Evolutionary conservation across 1,140 invertebrate species (phyloP), one percentile per base, ranked within the genome.

Genomic region (Drosophila grimshawi): DNA sequence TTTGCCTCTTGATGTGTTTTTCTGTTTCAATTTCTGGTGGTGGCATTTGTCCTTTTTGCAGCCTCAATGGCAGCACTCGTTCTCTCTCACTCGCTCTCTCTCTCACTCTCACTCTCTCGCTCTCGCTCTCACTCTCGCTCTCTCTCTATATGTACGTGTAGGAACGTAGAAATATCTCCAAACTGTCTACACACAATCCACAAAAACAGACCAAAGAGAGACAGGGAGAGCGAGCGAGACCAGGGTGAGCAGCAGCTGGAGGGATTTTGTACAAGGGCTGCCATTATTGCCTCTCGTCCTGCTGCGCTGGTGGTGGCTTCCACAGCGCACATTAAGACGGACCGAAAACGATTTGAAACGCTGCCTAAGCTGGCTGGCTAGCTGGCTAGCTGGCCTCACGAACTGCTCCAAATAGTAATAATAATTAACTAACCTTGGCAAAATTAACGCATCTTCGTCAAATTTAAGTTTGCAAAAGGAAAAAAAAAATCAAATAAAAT

Each of bases 381-480:
- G 37, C 56, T 65, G 64, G 62, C 53, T n/a, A 8, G 4, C 19
- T 19, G 19, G 19, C 19, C 19, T 19, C 19, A 1, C 10, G 45
- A 71, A 59, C 55, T 86, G 82, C 76, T 88, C 69, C 51, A 81
- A 79, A 68, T 73, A 65, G 62, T 45, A 72, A 19, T 19, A 43
- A 73, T 73, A 73, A 63, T 68, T 77, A 72, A 72, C 63, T 67
- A 78, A 74, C 78, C 78, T 78, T 79, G 69, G 59, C 32, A 70
- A 73, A 88, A 88, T 88, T 88, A 88, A 66, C 85, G 83, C 76
- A 79, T 76, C 43, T 57, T 70, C 55, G 83, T 69, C 85, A 89
- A 88, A 83, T 59, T 69, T 30, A 78, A 72, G 35, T 68, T 75
- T n/a, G 81, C 82, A 48, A 86, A 19, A 19, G 19, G 1, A 19